Conservation (phyloP, 1,140 invertebrate genomes). For the Drosophila littoralis region DNA sequence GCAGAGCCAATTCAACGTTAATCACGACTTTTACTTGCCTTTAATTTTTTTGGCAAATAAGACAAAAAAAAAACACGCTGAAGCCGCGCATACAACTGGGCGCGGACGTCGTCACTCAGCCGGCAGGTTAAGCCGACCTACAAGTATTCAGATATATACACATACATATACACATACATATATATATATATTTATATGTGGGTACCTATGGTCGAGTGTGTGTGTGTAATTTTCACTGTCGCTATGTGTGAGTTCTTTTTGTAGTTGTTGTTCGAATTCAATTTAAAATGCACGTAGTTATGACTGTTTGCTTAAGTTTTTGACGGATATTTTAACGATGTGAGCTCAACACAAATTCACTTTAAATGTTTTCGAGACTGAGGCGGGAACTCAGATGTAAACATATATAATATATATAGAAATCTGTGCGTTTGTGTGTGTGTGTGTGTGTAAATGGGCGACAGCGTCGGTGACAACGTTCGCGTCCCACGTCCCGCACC, state of each 20-base stretch:
- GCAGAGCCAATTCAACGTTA: conserved; percentile 75
- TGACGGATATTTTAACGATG: conserved; percentile 84
- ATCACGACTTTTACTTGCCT: conserved; percentile 83
- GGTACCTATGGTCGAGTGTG: conserved; percentile 24
- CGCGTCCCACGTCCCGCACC: conserved; percentile 50
- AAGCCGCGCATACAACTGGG: conserved; percentile 59
- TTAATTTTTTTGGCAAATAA: conserved; percentile 84
- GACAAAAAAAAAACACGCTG: conserved; percentile 39
- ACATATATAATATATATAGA: conserved; percentile 11
- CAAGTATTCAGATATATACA: conserved; percentile 49
- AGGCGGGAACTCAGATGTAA: conserved; percentile 5
- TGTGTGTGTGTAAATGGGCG: conserved; percentile 35
- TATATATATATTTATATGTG: conserved; percentile 11
- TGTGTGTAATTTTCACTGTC: conserved; percentile 77
- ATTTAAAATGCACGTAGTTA: conserved; percentile 84
- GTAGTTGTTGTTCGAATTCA: conserved; percentile 75
- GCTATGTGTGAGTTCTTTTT: conserved; percentile 60
- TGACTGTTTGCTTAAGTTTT: conserved; percentile 84
- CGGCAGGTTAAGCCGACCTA: conserved; percentile 57
- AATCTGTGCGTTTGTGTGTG: conserved; percentile 11
- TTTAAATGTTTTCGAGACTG: conserved; percentile 70
- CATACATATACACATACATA: conserved; percentile 18
- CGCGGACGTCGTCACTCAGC: conserved; percentile 60
- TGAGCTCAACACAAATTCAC: conserved; percentile 84
- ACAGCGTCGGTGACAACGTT: conserved; percentile 62